Base-by-base conservation (phyloP, 1,140 invertebrate genomes). In the Macrobrachium rosenbergii region DNA sequence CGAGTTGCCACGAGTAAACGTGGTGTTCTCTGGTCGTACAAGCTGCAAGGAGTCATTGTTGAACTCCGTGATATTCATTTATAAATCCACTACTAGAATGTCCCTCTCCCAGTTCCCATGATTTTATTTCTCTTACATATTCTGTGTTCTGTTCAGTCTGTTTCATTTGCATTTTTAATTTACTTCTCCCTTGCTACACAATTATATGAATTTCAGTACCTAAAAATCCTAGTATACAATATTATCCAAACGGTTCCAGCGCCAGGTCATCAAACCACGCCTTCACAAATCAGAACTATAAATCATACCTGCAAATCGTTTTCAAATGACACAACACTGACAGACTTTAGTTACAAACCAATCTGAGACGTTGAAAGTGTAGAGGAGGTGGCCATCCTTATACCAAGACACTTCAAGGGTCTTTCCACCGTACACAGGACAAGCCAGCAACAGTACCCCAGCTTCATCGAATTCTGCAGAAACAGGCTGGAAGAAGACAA, bases 341-440 rank as follows among this genome's bases (percentile, higher is more conserved):
- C 52, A 52, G 52, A 8, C 52, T 52, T 0, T 12, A 73, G 28
- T n/a, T 37, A 62, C 82, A 14, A 23, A 83, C 82, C 73, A 83
- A 37, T 37, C 19, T 12, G 73, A 23, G 6, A 83, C 82, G 62
- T n/a, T 77, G 43, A 76, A 73, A 12, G 43, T 45, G 59, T 77
- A 72, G 5, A 83, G 11, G 23, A 77, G 73, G 17, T 60, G 21
- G 2, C 19, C 59, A n/a, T 83, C 73, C 73, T 83, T 83, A 72
- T 45, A 83, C 82, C 82, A 83, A 58, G 28, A 14, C 23, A 83
- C 28, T 12, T 63, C 19, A 23, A 83, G 82, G 23, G 14, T 11
- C 10, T 52, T 21, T 52, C 82, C 82, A n/a, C 82, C 82, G 60
- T 83, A 83, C 2, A 83, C 62, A 8, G 82, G 62, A 23, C 82